These are phyloP conservation scores for Eupithecia vulgata DNA, from an alignment of 2,888 invertebrate species.

Conservation along the genomic window DNA sequence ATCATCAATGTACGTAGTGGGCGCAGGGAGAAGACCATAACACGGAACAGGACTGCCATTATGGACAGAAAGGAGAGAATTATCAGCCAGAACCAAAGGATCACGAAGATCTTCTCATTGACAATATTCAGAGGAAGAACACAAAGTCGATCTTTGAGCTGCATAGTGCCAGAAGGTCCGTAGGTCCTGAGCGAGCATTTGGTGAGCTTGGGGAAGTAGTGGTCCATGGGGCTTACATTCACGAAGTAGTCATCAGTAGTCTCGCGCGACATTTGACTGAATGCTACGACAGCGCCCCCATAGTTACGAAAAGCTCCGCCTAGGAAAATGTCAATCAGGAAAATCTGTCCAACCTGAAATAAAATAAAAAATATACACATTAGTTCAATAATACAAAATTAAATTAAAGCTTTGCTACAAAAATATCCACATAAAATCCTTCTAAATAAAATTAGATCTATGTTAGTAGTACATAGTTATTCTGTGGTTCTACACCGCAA, in stretches of 20 bases:
- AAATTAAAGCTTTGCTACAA: not conserved
- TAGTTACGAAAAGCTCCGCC: slow-evolving; percentile 85
- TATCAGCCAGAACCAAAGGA: slow-evolving; percentile 90
- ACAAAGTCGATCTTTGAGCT: slow-evolving; percentile 86
- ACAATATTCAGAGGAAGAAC: slow-evolving; percentile 91
- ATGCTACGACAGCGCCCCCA: slow-evolving; percentile 82
- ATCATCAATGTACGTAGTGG: slow-evolving; percentile 85
- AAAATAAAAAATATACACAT: not conserved
- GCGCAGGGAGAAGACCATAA: slow-evolving; percentile 81
- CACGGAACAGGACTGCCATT: slow-evolving; percentile 87
- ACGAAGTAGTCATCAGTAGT: slow-evolving; percentile 57
- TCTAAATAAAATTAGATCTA: not conserved
- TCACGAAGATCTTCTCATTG: slow-evolving; percentile 90
- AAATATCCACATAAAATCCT: not conserved
- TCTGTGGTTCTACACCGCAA: too few species aligned
- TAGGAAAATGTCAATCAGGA: slow-evolving; percentile 86
- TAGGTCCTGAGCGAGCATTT: slow-evolving; percentile 85
- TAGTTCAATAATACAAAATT: not conserved
- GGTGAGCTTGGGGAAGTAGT: slow-evolving; percentile 87
- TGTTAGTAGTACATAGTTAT: too few species aligned
- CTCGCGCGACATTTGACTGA: slow-evolving; percentile 67
- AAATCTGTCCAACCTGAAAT: slow-evolving; percentile 86
- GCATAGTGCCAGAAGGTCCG: slow-evolving; percentile 84
- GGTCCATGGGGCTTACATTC: slow-evolving; percentile 87
- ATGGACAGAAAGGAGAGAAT: slow-evolving; percentile 85